Evolutionary conservation across 2,888 invertebrate genomes (phyloP), one percentile per base, ranked within the genome.

Genomic region (Tholera decimalis): DNA sequence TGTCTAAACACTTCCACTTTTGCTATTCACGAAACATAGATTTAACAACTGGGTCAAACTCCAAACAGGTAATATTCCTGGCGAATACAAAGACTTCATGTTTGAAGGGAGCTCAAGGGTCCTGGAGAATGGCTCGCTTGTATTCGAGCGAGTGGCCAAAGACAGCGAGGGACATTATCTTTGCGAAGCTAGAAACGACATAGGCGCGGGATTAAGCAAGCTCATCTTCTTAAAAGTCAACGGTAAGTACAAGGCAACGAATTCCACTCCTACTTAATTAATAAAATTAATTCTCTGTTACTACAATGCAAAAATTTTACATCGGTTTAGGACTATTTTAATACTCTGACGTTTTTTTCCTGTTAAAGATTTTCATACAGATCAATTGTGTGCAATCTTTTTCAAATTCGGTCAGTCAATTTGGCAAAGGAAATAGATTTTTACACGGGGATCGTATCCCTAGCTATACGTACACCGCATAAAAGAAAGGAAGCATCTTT

Each of bases 121-220:
- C 66, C 97, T 97, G 83, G 97, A 97, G 80, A 98, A 98, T 89
- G 98, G 98, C 28, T 98, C 98, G 13, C 96, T 98, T 76, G 97
- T 97, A 74, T 98, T 98, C 90, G 97, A 97, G 83, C 97, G 97
- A 87, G 97, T 98, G 55, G 97, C 97, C 82, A 98, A 98, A 92
- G 97, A 98, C 85, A 98, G 98, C 88, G 98, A 98, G 92, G 98
- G 98, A 0, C 98, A 98, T 91, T 99, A 98, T 91, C 96, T 99
- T 57, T 99, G 99, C 92, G 98, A 98, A 88, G 98, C 98, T n/a
- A 97, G 98, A 85, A 99, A 99, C 89, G 98, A 97, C 80, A 98
- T 99, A 75, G 98, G 98, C 1, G 97, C 98, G 18, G 98, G 98
- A 13, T 97, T 99, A 65, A 98, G 98, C 96, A 99, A 99, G 94